These are phyloP conservation scores for Loripinus fragilis DNA, from an alignment of 2,888 invertebrate genomes.

Conservation along the genomic window DNA sequence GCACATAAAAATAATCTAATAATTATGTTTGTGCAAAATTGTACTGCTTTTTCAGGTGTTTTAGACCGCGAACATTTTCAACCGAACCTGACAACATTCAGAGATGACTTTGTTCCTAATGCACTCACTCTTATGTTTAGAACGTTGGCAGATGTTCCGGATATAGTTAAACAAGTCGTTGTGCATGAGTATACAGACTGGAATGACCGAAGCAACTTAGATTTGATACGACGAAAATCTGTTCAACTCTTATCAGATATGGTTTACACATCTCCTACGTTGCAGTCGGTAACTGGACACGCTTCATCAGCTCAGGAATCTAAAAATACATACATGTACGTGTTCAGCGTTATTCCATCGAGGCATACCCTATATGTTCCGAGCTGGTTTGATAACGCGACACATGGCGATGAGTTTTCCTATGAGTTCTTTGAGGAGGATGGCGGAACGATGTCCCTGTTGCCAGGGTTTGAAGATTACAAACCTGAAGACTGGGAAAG, in stretches of 20 bases:
- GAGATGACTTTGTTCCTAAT: neutral
- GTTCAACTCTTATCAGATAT: neutral
- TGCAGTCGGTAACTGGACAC: neutral
- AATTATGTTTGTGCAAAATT: no score
- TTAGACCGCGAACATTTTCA: neutral
- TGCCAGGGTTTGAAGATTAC: neutral
- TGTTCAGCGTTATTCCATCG: neutral
- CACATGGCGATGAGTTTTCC: neutral
- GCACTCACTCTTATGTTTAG: neutral
- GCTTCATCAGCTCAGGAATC: neutral
- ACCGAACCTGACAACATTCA: neutral
- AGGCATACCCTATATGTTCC: neutral
- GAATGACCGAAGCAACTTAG: neutral
- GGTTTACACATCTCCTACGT: neutral
- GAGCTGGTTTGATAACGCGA: neutral
- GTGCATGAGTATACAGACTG: conserved; percentile 17
- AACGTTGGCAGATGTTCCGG: no score
- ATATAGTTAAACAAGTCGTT: neutral
- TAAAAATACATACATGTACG: neutral
- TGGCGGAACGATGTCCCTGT: neutral
- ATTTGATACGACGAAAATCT: neutral
- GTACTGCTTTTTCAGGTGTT: neutral
- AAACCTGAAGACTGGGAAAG: neutral
- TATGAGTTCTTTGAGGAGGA: neutral
- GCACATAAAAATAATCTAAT: no score